These are phyloP conservation scores for Glaucopsyche alexis DNA, from an alignment of 2,888 invertebrate genomes.

Conservation along the genomic window DNA sequence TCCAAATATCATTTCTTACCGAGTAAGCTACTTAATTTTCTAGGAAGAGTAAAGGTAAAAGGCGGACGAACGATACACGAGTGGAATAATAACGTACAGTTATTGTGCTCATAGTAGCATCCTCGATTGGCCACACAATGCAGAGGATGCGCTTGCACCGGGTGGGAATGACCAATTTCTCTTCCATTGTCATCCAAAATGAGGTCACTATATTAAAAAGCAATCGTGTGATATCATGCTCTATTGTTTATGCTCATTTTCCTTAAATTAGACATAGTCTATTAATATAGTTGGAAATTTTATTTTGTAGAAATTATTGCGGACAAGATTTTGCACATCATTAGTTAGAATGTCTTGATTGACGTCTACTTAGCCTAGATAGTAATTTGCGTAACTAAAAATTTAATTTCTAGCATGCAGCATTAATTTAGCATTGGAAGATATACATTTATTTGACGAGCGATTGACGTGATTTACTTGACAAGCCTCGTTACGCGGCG, in stretches of 20 bases:
- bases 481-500: background rate
- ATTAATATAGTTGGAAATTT: background rate
- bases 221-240: slow-evolving; percentile 29
- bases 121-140: slow-evolving; percentile 48
- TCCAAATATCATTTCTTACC: slow-evolving; percentile 46
- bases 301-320: background rate
- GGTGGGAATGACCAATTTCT: slow-evolving; percentile 29
- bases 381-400: background rate
- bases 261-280: background rate
- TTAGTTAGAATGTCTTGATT: background rate
- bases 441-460: background rate
- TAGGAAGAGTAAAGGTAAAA: slow-evolving; percentile 67
- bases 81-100: slow-evolving; percentile 59
- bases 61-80: slow-evolving; percentile 53
- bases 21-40: slow-evolving; percentile 69
- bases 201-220: slow-evolving; percentile 46
- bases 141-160: slow-evolving; percentile 28
- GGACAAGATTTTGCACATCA: background rate
- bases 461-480: slow-evolving; percentile 17
- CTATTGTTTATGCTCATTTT: slow-evolving; percentile 42
- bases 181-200: slow-evolving; percentile 48
- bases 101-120: slow-evolving; percentile 47
- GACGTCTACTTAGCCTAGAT: no score
- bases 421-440: no score
- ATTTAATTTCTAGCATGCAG: background rate